Base-by-base conservation (phyloP, 2,113 vertebrate species). In the Climacteris rufus region DNA sequence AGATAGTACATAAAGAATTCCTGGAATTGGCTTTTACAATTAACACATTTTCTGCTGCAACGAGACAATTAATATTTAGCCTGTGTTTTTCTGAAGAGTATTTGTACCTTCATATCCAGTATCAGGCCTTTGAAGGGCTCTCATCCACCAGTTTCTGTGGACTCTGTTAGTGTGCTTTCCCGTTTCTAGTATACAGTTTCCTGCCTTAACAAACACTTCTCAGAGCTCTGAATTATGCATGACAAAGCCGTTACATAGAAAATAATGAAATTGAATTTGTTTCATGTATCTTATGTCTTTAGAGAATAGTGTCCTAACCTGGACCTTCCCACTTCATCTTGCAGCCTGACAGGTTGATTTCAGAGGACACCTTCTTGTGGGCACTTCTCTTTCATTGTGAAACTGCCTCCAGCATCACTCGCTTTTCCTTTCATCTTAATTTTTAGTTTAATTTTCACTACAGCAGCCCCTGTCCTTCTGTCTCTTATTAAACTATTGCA, bases 41-140 rank as follows among this genome's bases (percentile, higher is more conserved):
- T 89, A 50, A 60, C 21, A 52, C 0, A 0, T 82, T 89, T 84
- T 86, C 66, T 86, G 40, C 59, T 72, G 35, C 59, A 85, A 40
- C 33, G 57, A 25, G 59, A 39, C 72, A 68, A 49, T 70, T 72
- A 56, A 79, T 0, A 0, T 35, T 49, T 68, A 54, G 42, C 63
- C 40, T 89, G 2, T 92, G 40, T 94, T 96, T 95, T 97, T 94
- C 63, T 93, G 92, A 96, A 54, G 93, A 93, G 45, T 81, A 57
- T 96, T 92, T 15, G 2, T 80, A 64, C 42, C 42, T 21, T n/a
- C 50, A 37, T 82, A 64, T 11, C 74, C 42, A 37, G 37, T 83
- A 45, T 76, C 47, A 79, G 74, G 42, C 94, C 66, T 91, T 72
- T 63, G 71, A 93, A 94, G 86, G 83, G 52, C 53, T 56, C 40